These are phyloP conservation scores for Pterocles orientalis DNA, from an alignment of 2,113 vertebrate species.

Conservation along the genomic window DNA sequence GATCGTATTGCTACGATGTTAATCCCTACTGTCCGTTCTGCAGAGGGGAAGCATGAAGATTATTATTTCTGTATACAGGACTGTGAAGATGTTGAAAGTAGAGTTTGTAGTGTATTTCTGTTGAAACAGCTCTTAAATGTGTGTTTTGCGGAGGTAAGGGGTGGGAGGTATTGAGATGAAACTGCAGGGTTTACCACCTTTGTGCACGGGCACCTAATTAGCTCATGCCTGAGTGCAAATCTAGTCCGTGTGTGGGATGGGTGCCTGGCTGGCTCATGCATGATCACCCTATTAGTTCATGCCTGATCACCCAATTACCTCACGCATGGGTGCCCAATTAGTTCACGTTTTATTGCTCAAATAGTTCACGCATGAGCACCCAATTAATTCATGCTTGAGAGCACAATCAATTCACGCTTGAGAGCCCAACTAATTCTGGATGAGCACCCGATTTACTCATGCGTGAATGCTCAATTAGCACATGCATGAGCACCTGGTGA, in stretches of 20 bases:
- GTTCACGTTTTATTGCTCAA: not conserved
- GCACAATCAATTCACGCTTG: not conserved
- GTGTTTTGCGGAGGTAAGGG: not conserved
- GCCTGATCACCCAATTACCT: not conserved
- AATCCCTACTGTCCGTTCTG: not conserved
- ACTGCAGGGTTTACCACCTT: not conserved
- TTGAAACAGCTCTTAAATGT: not conserved
- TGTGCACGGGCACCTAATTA: not conserved
- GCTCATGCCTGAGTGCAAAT: not conserved
- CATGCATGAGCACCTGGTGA: not conserved
- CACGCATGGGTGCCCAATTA: not conserved
- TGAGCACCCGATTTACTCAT: not conserved
- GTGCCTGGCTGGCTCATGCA: not conserved
- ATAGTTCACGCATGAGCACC: not conserved
- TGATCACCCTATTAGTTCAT: not conserved
- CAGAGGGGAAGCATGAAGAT: not conserved
- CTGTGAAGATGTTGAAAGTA: not conserved
- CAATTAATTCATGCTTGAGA: conserved; percentile 5
- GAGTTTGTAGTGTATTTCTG: not conserved
- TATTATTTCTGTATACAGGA: not conserved
- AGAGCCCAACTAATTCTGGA: not conserved
- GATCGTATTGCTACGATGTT: not conserved
- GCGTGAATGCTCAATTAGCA: not conserved
- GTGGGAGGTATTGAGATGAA: not conserved
- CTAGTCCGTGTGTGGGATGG: not conserved